Percentiles rank a stretch among this genome's conserved stretches.
These are phyloP conservation scores for Myzus persicae DNA, from an alignment of 1,140 invertebrate genomes.

Conservation along the genomic window DNA sequence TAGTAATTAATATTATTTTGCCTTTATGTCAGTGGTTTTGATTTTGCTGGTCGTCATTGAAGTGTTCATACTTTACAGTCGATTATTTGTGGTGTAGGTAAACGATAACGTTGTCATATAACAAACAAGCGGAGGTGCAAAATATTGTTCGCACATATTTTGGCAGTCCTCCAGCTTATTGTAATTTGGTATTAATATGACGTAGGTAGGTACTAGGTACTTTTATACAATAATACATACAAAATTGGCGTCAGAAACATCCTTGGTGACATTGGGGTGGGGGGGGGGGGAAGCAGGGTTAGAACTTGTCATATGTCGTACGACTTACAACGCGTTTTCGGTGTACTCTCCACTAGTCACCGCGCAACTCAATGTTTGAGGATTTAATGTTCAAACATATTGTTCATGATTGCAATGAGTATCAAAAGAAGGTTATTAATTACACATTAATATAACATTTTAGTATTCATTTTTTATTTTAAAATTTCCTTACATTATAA, in stretches of 20 bases:
- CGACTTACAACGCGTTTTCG: neutral
- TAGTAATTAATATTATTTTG: neutral
- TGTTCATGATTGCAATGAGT: neutral
- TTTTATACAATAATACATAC: neutral
- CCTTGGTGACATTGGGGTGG: too few species aligned
- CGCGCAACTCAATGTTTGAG: neutral
- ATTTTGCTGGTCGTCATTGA: neutral
- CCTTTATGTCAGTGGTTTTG: neutral
- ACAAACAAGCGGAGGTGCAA: neutral
- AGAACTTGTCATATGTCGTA: neutral
- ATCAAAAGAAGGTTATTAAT: neutral
- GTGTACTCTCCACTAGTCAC: neutral
- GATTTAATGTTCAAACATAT: neutral
- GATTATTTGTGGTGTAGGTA: neutral
- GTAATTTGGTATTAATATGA: neutral
- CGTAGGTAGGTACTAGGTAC: too few species aligned
- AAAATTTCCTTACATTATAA: too few species aligned
- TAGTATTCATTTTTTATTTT: too few species aligned
- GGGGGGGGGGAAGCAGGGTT: neutral
- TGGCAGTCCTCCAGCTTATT: neutral
- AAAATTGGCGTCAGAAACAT: neutral
- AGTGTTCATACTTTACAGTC: neutral
- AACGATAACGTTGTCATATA: neutral
- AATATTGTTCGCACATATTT: neutral
- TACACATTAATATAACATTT: too few species aligned